phyloP scores from a whole-genome alignment of 2,113 vertebrate species.

The Halichoerus grypus region DNA sequence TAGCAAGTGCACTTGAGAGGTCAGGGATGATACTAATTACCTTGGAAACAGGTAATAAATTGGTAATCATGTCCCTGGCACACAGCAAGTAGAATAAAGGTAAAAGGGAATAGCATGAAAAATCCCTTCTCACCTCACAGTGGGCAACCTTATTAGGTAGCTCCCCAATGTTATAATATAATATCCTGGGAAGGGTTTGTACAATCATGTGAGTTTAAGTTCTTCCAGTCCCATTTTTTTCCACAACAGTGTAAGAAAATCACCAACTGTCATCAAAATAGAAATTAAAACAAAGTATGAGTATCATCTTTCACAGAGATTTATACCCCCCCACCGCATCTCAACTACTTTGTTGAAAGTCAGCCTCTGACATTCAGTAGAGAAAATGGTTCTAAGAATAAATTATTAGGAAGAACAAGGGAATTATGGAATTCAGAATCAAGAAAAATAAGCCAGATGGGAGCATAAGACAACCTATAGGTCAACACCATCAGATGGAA shows the following conservation, averaged over 20 bases:
- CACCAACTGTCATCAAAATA: background rate
- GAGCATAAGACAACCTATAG: background rate
- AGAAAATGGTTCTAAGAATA: background rate
- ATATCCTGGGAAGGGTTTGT: background rate
- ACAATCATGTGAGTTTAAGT: background rate
- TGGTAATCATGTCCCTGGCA: background rate
- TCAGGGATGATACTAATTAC: background rate
- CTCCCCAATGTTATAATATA: background rate
- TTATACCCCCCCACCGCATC: background rate
- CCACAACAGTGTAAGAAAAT: background rate
- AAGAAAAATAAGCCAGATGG: background rate
- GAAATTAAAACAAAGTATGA: background rate
- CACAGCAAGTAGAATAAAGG: background rate
- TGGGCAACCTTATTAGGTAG: background rate
- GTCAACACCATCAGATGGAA: background rate
- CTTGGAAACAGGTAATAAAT: slow-evolving; percentile 25
- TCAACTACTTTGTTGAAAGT: background rate
- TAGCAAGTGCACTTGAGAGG: background rate
- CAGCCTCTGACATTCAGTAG: background rate
- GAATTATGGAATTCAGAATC: background rate
- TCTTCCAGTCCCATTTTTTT: background rate
- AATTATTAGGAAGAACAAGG: background rate
- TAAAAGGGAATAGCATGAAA: background rate
- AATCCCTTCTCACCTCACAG: background rate
- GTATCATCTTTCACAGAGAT: background rate